Evolutionary conservation across 64 coral and sea anemone species (phyloP), one percentile per base, ranked within the genome.

Genomic region (Actinia equina): DNA sequence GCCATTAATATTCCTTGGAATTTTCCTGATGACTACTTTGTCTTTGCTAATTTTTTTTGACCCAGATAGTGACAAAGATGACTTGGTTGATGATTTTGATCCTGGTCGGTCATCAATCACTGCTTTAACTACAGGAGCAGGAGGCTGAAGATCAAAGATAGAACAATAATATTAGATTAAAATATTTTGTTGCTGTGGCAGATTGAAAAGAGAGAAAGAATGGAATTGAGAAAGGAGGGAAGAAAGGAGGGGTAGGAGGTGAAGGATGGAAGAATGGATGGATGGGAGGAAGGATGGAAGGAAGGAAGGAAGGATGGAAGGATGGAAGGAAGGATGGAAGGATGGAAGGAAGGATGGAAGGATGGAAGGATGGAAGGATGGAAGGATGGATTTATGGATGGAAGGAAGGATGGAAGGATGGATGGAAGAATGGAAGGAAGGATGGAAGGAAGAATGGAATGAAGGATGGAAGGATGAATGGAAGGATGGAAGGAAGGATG

Each of bases 81-180:
- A 88, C 44, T 89, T 97, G 44, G 17, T 80, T 17, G 85, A 80
- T 67, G 88, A 88, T 13, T 67, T 87, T 42, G 91, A 91, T 12
- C 17, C 17, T 45, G 88, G 43, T 55, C 91, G 76, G 20, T 88
- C 82, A 71, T 99, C 93, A 49, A 92, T 88, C 23, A 99, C 88
- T 30, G 85, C 89, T 87, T 95, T 99, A 3, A 99, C 88, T 41
- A 95, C 77, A 43, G 97, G 93, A 52, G 93, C 84, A 18, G 97
- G 97, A 1, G 97, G 93, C 97, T 89, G 5, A 86, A 76, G 42
- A 76, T 54, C 52, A 80, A 63, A 13, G n/a, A 18, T 11, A 84
- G 55, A 11, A 41, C 14, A 81, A 81, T 12, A 43, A 15, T 6
- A 49, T 49, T 49, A 8, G 3, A 6, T 49, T 0, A 4, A 49